A percentile compares a stretch with the other conserved stretches of the same genome.
These are phyloP conservation scores for Branchellion lobata DNA, from an alignment of 2,888 invertebrate species.

Conservation along the genomic window DNA sequence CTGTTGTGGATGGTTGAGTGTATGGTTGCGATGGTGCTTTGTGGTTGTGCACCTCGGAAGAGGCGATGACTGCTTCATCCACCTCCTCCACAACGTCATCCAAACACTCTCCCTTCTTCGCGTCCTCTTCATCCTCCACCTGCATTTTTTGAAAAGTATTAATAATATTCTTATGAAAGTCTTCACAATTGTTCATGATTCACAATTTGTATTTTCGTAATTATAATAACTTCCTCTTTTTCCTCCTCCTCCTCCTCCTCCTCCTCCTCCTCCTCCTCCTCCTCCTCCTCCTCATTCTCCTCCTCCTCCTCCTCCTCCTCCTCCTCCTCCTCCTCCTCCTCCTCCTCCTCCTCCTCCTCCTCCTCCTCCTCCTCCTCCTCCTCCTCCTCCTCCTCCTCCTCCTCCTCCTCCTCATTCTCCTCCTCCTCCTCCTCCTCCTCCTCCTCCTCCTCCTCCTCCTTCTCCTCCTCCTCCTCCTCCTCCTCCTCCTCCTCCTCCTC, in stretches of 20 bases:
- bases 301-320: not conserved
- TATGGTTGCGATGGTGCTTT: too few relatives aligned
- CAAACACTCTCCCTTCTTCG: not conserved
- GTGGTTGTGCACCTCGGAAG: not conserved
- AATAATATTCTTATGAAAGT: too few relatives aligned
- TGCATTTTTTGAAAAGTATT: not conserved
- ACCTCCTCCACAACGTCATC: not conserved
- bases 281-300: not conserved
- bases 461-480: not conserved
- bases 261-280: not conserved
- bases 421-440: not conserved
- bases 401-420: not conserved
- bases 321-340: not conserved
- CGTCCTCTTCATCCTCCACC: conserved; percentile 10
- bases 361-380: not conserved
- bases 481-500: not conserved
- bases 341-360: not conserved
- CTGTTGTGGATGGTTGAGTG: not conserved
- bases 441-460: not conserved
- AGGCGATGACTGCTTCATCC: not conserved
- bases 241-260: conserved; percentile 6
- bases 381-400: not conserved
- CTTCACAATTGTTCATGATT: too few relatives aligned
- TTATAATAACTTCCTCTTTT: too few relatives aligned
- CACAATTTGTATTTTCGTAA: too few relatives aligned